These are phyloP conservation scores for Lordiphosa fenestrarum DNA, from an alignment of 2,888 invertebrate species.

Conservation along the genomic window DNA sequence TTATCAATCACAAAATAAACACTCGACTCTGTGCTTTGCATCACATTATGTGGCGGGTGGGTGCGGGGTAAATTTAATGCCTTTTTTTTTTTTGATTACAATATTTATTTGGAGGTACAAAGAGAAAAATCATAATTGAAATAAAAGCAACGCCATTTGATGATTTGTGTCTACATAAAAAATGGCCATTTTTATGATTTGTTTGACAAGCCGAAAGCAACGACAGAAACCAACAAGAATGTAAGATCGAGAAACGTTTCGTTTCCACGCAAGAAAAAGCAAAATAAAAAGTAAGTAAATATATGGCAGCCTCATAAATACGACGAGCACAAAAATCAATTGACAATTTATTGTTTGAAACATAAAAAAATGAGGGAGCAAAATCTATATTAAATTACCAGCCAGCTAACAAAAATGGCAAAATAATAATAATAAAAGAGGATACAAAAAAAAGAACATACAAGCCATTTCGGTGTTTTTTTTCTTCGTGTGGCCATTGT, in stretches of 20 bases:
- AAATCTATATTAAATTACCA: conserved; percentile 72
- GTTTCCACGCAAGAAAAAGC: conserved; percentile 8
- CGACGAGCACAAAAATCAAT: conserved; percentile 69
- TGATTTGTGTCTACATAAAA: conserved; percentile 39
- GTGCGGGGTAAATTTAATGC: conserved; percentile 49
- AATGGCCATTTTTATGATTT: conserved; percentile 63
- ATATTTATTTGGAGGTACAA: conserved; percentile 41
- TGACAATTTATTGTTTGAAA: conserved; percentile 70
- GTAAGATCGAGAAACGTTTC: conserved; percentile 19
- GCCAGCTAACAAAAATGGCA: conserved; percentile 60
- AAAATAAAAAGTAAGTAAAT: conserved; percentile 29
- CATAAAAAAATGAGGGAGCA: conserved; percentile 54
- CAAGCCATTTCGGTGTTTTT: background rate
- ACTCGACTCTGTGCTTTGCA: conserved; percentile 33
- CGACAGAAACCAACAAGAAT: conserved; percentile 14
- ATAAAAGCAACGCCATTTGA: conserved; percentile 57
- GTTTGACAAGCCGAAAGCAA: conserved; percentile 46
- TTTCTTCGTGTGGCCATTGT: conserved; percentile 44
- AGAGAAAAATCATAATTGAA: conserved; percentile 55
- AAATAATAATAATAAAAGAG: conserved; percentile 63
- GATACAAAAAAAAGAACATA: conserved; percentile 8
- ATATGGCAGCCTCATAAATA: conserved; percentile 39
- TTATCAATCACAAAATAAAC: conserved; percentile 74
- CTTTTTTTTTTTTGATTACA: conserved; percentile 62
- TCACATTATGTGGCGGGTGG: conserved; percentile 39